Conservation (phyloP, 2,888 invertebrate species). For the Trichogramma dendrolimi region DNA sequence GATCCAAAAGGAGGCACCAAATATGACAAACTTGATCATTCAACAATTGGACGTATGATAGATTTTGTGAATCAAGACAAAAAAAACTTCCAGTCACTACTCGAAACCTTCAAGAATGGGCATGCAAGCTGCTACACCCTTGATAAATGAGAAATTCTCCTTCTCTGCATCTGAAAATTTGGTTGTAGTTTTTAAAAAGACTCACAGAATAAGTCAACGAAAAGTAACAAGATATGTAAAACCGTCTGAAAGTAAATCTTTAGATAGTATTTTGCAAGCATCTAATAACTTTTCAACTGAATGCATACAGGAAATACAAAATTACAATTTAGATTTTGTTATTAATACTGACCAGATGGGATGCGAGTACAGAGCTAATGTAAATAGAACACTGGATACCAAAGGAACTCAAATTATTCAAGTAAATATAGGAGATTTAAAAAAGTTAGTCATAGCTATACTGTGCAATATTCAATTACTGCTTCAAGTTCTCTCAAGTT, state of each 20-base stretch:
- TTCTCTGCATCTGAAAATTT: slow-evolving; percentile 27
- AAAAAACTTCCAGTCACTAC: slow-evolving; percentile 28
- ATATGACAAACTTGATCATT: slow-evolving; percentile 26
- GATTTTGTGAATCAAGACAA: slow-evolving; percentile 29
- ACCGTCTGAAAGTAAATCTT: background rate
- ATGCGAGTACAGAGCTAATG: slow-evolving; percentile 13
- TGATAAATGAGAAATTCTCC: slow-evolving; percentile 11
- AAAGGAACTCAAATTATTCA: slow-evolving; percentile 10
- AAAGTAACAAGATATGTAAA: slow-evolving; percentile 11
- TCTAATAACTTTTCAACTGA: too few species aligned
- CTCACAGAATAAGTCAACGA: background rate
- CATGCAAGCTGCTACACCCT: slow-evolving; percentile 4
- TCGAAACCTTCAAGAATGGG: slow-evolving; percentile 32
- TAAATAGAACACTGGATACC: slow-evolving; percentile 9
- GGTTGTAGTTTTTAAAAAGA: slow-evolving; percentile 12
- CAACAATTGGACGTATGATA: slow-evolving; percentile 29
- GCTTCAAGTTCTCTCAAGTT: background rate
- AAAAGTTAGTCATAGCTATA: too few species aligned
- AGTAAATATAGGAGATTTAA: slow-evolving; percentile 13
- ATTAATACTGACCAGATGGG: slow-evolving; percentile 29
- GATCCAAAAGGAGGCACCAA: slow-evolving; percentile 28
- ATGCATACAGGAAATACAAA: slow-evolving; percentile 16
- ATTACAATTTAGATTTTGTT: slow-evolving; percentile 26
- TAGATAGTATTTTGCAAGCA: background rate
- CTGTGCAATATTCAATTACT: slow-evolving; percentile 18